Evolutionary conservation across 2,888 invertebrate genomes (phyloP).

Genomic region (Amiota minor): DNA sequence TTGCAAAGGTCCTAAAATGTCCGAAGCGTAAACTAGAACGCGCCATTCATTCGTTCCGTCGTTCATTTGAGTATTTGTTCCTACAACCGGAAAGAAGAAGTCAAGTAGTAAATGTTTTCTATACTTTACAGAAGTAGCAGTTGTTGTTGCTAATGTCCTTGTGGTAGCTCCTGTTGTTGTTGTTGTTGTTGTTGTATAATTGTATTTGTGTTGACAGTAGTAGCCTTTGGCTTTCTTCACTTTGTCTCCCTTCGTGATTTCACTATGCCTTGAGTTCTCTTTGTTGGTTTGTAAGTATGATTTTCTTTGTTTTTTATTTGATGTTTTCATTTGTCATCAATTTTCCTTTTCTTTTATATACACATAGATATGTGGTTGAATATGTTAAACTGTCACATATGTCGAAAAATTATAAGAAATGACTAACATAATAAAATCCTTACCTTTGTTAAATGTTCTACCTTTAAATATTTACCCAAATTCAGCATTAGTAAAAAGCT

Average conservation of each 20-base stretch:
- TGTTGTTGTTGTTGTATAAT: slow-evolving; percentile 56
- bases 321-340: background rate
- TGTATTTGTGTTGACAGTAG: slow-evolving; percentile 63
- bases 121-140: background rate
- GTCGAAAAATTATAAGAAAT: background rate
- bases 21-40: background rate
- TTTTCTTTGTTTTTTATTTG: background rate
- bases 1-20: background rate
- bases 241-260: background rate
- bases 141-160: background rate
- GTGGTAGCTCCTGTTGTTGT: slow-evolving; percentile 23
- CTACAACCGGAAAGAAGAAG: slow-evolving; percentile 56
- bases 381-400: slow-evolving; percentile 1
- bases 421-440: too few relatives aligned
- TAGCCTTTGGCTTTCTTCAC: slow-evolving; percentile 49
- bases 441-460: too few relatives aligned
- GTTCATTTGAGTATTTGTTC: slow-evolving; percentile 17
- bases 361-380: too few relatives aligned
- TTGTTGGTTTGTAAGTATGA: slow-evolving; percentile 30
- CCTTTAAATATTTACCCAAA: too few relatives aligned
- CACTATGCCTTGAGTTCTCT: background rate
- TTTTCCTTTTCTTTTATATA: background rate
- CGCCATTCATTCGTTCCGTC: background rate
- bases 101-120: slow-evolving; percentile 57
- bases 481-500: too few relatives aligned